Conservation (phyloP, 2,888 invertebrate species). For the Amphiduros pacificus region DNA sequence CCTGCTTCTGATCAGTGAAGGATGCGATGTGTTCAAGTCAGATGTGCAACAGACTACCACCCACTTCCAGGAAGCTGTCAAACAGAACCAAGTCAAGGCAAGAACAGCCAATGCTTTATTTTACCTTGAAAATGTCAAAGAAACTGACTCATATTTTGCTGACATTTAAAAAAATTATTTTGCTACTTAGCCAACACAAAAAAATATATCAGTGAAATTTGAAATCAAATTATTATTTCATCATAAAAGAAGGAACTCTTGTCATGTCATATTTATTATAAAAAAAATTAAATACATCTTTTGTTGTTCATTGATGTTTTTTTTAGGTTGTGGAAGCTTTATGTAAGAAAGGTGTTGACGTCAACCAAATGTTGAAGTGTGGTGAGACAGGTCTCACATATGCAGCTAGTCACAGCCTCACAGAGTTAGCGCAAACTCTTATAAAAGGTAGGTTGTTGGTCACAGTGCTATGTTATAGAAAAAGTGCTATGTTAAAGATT, state of each 20-base stretch:
- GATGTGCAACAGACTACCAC: background rate
- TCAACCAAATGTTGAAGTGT: background rate
- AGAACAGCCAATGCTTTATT: too few relatives aligned
- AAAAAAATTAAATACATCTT: too few relatives aligned
- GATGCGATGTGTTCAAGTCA: background rate
- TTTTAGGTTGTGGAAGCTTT: constrained; percentile 4
- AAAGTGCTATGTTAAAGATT: background rate
- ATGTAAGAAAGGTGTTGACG: background rate
- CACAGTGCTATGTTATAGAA: background rate
- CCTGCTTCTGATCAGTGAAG: background rate
- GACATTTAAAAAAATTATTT: too few relatives aligned
- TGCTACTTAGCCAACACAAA: too few relatives aligned
- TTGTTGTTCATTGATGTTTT: too few relatives aligned
- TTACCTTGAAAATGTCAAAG: background rate
- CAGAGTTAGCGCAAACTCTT: background rate
- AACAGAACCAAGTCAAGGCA: background rate
- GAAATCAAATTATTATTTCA: too few relatives aligned
- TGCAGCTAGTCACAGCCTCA: background rate
- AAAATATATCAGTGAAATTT: too few relatives aligned
- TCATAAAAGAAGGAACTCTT: too few relatives aligned
- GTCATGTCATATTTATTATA: too few relatives aligned
- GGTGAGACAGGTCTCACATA: background rate
- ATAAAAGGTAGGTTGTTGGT: background rate
- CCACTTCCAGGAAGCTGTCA: background rate
- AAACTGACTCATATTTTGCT: too few relatives aligned